phyloP scores from a whole-genome alignment of 1,140 invertebrate genomes.

The Drosophila orena region DNA sequence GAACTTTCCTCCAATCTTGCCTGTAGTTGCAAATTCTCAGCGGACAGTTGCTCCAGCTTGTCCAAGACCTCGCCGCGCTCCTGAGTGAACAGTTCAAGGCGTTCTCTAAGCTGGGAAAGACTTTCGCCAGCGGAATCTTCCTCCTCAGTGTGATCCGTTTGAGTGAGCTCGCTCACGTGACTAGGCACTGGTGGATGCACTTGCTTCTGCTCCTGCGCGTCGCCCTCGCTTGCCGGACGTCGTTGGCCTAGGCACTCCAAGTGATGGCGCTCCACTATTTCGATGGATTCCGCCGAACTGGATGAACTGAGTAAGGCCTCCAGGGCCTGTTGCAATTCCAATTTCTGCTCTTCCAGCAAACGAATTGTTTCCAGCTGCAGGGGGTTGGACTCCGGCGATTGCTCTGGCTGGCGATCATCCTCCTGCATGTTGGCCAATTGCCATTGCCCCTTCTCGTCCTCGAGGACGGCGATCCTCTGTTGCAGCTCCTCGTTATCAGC shows the following conservation, averaged over 20 bases:
- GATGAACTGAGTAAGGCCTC: constrained; percentile 86
- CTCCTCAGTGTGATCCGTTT: constrained; percentile 76
- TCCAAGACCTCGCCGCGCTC: constrained; percentile 89
- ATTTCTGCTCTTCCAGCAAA: constrained; percentile 75
- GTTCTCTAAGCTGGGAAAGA: constrained; percentile 86
- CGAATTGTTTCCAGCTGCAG: constrained; percentile 67
- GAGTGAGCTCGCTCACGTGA: constrained; percentile 70
- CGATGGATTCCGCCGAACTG: constrained; percentile 89
- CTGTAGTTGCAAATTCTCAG: constrained; percentile 87
- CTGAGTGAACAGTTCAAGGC: constrained; percentile 88
- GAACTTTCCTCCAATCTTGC: constrained; percentile 35
- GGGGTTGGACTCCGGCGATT: neutral
- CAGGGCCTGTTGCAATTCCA: constrained; percentile 64
- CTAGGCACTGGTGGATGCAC: constrained; percentile 65
- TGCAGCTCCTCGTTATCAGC: constrained; percentile 88
- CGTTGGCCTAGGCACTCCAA: constrained; percentile 86
- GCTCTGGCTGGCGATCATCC: constrained; percentile 14
- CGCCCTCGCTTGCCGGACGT: constrained; percentile 41
- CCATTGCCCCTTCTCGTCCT: constrained; percentile 96
- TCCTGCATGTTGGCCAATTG: constrained; percentile 87
- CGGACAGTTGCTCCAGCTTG: constrained; percentile 88
- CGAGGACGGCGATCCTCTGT: constrained; percentile 92
- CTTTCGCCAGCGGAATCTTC: constrained; percentile 85
- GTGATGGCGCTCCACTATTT: constrained; percentile 88
- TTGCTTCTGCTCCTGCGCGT: constrained; percentile 22